Base-by-base conservation (phyloP, 1,140 invertebrate species). In the Drosophila oshimai region DNA sequence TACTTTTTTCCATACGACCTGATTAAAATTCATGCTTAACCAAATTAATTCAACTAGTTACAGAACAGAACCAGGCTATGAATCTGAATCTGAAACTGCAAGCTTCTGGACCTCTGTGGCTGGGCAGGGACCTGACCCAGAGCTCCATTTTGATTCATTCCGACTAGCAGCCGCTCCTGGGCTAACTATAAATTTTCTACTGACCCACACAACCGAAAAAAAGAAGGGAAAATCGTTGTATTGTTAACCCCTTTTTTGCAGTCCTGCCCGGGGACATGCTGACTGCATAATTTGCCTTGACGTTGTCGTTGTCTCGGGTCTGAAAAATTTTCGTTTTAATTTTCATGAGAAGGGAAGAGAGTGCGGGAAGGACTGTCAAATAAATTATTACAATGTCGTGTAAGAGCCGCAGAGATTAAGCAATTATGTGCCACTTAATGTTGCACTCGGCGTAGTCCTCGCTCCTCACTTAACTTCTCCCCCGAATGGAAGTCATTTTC, bases 381-480 rank as follows among this genome's bases (percentile, higher is more conserved):
- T 86, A 86, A 86, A 86, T 86, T 88, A 86, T 86, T 86, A 81
- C 77, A 79, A 86, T 86, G 81, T 86, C 81, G 73, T 86, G 76
- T 77, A 86, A 86, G 86, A 86, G 83, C 81, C 81, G 77, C 81
- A 86, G 83, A 87, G 83, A 87, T 87, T 87, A 87, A 87, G 81
- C 81, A 87, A 87, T 87, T 87, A 87, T 87, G 81, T 77, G 81
- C 83, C 81, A 87, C 81, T 87, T 87, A 87, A 87, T 88, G 78
- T 75, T 88, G 73, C 77, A 76, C 53, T 57, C 64, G 39, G 45
- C 57, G 58, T 45, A 24, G 13, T 20, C 0, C 10, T 26, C 34
- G 12, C 6, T 0, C n/a, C 41, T 9, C n/a, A 5, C 15, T 18
- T 22, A 34, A 20, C n/a, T 9, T 13, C 20, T 22, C 3, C 4